Evolutionary conservation across 1,140 invertebrate species (phyloP).

Genomic region (Bombus sibiricus): DNA sequence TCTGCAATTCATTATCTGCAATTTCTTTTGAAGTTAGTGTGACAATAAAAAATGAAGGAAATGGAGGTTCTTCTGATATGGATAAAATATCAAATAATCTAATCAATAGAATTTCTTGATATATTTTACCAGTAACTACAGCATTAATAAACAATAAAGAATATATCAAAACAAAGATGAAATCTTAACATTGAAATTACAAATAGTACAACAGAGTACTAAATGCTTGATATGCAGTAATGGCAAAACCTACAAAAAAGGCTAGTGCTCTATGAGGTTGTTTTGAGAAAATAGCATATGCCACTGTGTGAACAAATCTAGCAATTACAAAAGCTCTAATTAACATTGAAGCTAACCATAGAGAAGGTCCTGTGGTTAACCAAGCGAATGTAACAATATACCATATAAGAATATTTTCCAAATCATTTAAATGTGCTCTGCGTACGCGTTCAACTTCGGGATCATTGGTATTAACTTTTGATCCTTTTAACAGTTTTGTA

Average conservation of each 20-base stretch:
- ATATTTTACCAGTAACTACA: background rate
- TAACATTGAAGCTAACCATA: slow-evolving; percentile 83
- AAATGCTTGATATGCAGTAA: slow-evolving; percentile 84
- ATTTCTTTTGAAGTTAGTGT: background rate
- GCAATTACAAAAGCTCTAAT: slow-evolving; percentile 85
- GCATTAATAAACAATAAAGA: background rate
- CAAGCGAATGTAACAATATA: slow-evolving; percentile 85
- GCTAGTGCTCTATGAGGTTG: slow-evolving; percentile 85
- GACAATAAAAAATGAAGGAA: background rate
- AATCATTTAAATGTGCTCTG: slow-evolving; percentile 87
- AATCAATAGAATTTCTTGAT: background rate
- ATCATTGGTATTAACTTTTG: slow-evolving; percentile 82
- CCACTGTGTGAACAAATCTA: slow-evolving; percentile 85
- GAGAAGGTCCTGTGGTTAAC: slow-evolving; percentile 84
- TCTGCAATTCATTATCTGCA: background rate
- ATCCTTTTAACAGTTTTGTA: slow-evolving; percentile 58
- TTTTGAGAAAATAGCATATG: slow-evolving; percentile 83
- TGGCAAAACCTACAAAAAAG: slow-evolving; percentile 81
- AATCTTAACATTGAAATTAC: slow-evolving; percentile 27
- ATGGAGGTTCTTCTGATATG: background rate
- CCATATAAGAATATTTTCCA: slow-evolving; percentile 88
- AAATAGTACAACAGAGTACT: slow-evolving; percentile 75
- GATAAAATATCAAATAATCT: background rate
- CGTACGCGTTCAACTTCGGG: slow-evolving; percentile 84
- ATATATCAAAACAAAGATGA: background rate